Conservation (phyloP, 2,888 invertebrate species). For the Gibbula magus region DNA sequence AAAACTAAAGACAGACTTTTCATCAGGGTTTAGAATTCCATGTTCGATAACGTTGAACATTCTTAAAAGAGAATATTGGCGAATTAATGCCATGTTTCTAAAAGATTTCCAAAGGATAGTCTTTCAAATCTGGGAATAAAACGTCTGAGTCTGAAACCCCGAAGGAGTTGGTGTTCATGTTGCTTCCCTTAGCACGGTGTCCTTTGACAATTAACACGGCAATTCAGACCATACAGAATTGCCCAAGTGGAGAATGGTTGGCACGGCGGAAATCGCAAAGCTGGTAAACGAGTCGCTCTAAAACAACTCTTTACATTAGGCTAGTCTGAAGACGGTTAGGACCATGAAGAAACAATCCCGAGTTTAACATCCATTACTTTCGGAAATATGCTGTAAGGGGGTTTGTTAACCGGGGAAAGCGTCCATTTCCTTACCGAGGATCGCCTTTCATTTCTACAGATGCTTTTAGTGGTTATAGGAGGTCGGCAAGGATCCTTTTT, state of each 20-base stretch:
- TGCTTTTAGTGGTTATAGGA: slow-evolving; percentile 15
- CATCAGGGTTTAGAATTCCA: neutral
- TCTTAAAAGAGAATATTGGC: slow-evolving; percentile 6
- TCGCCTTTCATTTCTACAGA: slow-evolving; percentile 12
- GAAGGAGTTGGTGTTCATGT: neutral
- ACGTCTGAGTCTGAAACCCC: neutral
- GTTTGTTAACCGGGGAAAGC: slow-evolving; percentile 18
- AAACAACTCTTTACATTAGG: slow-evolving; percentile 12
- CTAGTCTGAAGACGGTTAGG: slow-evolving; percentile 1
- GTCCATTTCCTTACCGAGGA: slow-evolving; percentile 11
- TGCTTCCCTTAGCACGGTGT: neutral
- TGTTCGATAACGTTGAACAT: slow-evolving; percentile 3
- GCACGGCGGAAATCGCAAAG: slow-evolving; percentile 8
- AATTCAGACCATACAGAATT: slow-evolving; percentile 17
- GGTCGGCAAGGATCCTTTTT: slow-evolving; percentile 18
- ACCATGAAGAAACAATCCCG: slow-evolving; percentile 3
- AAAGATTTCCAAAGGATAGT: neutral
- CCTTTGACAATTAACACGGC: slow-evolving; percentile 21
- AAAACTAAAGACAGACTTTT: too few species aligned
- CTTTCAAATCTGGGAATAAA: neutral
- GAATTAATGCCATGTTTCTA: slow-evolving; percentile 4
- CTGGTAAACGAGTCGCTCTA: slow-evolving; percentile 6
- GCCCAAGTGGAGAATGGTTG: slow-evolving; percentile 13
- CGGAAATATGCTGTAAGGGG: slow-evolving; percentile 21
- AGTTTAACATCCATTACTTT: slow-evolving; percentile 24